Base-by-base conservation (phyloP, 2,888 invertebrate genomes). In the Leistus spinibarbis region DNA sequence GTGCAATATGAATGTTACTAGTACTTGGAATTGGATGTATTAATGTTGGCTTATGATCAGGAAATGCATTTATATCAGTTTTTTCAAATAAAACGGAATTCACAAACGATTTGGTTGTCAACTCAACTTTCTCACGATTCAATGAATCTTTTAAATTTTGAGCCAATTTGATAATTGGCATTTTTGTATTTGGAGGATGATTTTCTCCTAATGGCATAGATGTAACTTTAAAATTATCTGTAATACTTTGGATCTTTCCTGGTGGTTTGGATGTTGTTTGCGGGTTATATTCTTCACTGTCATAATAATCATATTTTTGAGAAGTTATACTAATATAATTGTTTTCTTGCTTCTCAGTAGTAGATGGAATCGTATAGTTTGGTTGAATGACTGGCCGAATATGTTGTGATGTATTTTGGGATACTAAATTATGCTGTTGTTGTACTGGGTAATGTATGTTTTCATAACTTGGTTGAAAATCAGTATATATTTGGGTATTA, bases 1-100 rank as follows among this genome's bases (percentile, higher is more conserved):
- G 90, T 0, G 90, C 89, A 63, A 91, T 90, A 27, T 89, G 88
- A 24, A 91, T 88, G 76, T 90, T 91, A 78, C 89, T 91, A n/a
- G 89, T 89, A 78, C 89, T 89, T 4, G 90, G 82, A 74, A 84
- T 85, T 68, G 86, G 85, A 80, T 86, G 82, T 1, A 85, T 81
- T 62, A 77, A 77, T 20, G 72, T 60, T 3, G 19, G 57, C 60
- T 66, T 69, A n/a, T 83, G 81, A 74, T 84, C 85, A 71, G 84
- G n/a, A 19, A 67, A 57, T 54, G 19, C 17, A 17, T 62, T 60
- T 40, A 40, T 1, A 20, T 64, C 65, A 56, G 62, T 40, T 64
- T 69, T 68, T 27, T 72, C 54, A 22, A 56, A 23, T 68, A 13
- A n/a, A 56, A 56, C 19, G 16, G 63, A 24, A 24, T 68, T 68